These are phyloP conservation scores for Scleropages formosus DNA, from an alignment of 2,797 vertebrate genomes.

Conservation along the genomic window DNA sequence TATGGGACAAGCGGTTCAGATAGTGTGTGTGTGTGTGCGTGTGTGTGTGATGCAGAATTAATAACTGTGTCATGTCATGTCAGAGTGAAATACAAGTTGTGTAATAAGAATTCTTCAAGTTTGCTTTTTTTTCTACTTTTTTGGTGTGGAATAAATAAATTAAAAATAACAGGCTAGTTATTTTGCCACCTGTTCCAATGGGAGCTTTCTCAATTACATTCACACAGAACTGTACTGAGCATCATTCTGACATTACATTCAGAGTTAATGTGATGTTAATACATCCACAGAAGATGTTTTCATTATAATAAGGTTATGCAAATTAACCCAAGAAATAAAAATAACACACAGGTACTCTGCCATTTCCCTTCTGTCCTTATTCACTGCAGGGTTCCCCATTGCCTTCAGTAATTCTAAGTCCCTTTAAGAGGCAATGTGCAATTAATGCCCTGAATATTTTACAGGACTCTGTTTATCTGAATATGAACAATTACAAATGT, in stretches of 20 bases:
- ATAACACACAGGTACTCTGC: slow-evolving; percentile 39
- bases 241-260: slow-evolving; percentile 55
- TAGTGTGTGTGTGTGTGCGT: no score
- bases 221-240: slow-evolving; percentile 40
- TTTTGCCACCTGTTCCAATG: slow-evolving; percentile 51
- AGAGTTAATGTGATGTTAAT: slow-evolving; percentile 59
- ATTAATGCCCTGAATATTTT: neutral
- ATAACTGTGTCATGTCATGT: neutral
- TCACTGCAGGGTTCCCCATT: neutral
- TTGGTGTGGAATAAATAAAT: no score
- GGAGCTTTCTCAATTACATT: slow-evolving; percentile 59
- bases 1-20: no score
- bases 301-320: slow-evolving; percentile 53
- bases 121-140: no score
- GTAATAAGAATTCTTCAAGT: slow-evolving; percentile 26
- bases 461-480: no score
- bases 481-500: no score
- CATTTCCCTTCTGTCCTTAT: slow-evolving; percentile 14
- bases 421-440: slow-evolving; percentile 7
- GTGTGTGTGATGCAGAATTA: neutral
- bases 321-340: slow-evolving; percentile 58
- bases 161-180: slow-evolving; percentile 42
- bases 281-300: slow-evolving; percentile 50
- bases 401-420: slow-evolving; percentile 1
- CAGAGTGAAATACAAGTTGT: neutral